Percentiles rank a stretch among this genome's conserved stretches.
Evolutionary conservation across 2,797 vertebrate genomes (phyloP).

Genomic region (Taeniopygia guttata): DNA sequence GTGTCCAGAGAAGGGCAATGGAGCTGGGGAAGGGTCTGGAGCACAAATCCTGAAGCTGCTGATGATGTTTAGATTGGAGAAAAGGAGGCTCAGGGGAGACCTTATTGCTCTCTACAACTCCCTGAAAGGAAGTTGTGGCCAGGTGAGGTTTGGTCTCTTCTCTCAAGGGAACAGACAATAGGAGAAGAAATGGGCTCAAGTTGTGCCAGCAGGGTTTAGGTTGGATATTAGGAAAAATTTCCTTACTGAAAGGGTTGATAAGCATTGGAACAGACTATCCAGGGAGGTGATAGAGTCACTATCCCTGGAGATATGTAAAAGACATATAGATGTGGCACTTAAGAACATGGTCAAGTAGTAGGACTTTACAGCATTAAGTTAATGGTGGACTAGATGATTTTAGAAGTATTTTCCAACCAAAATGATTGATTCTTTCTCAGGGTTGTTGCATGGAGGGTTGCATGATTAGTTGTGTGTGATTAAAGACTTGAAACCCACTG

Average conservation of each 20-base stretch:
- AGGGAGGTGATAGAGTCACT: background rate
- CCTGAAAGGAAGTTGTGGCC: background rate
- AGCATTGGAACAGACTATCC: background rate
- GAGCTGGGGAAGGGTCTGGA: background rate
- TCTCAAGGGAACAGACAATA: background rate
- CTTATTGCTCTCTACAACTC: background rate
- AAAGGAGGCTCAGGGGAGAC: background rate
- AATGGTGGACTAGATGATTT: background rate
- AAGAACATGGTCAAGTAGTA: background rate
- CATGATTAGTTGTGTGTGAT: background rate
- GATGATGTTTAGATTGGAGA: background rate
- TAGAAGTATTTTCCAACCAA: background rate
- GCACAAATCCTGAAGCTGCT: background rate
- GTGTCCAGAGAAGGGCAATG: rapidly evolving
- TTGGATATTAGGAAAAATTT: background rate
- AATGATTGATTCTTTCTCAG: background rate
- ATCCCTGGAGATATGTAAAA: background rate
- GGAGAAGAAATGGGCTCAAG: background rate
- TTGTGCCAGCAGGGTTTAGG: background rate
- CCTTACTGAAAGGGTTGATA: background rate
- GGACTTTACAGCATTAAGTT: background rate
- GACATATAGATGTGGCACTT: background rate
- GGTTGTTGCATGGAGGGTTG: background rate
- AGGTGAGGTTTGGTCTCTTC: too few relatives aligned
- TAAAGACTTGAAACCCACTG: background rate